Percentiles rank a stretch among this genome's conserved stretches.
Evolutionary conservation across 2,888 invertebrate genomes (phyloP).

Genomic region (Arctia plantaginis): DNA sequence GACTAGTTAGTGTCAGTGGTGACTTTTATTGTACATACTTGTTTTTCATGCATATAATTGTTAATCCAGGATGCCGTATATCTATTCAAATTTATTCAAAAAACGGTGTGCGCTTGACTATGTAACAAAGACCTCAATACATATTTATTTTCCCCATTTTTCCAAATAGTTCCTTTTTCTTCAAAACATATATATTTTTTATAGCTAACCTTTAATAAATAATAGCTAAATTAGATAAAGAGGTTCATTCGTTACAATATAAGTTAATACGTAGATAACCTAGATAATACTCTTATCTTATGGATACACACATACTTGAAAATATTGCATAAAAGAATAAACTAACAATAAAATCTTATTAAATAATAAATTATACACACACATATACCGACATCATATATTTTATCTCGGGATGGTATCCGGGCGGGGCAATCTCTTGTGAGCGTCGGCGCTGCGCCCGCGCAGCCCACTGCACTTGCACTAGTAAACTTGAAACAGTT

Average conservation of each 20-base stretch:
- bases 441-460: conserved; percentile 52
- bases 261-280: neutral
- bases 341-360: neutral
- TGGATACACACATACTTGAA: neutral
- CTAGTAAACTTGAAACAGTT: conserved; percentile 80
- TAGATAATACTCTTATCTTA: neutral
- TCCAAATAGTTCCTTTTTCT: neutral
- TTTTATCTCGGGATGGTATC: conserved; percentile 46
- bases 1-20: too few relatives aligned
- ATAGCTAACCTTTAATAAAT: too few relatives aligned
- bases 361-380: neutral
- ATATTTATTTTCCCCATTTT: neutral
- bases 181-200: neutral
- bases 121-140: neutral
- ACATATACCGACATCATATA: neutral
- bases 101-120: neutral
- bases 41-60: neutral
- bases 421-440: conserved; percentile 29
- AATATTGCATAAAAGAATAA: neutral
- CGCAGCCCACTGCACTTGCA: conserved; percentile 71
- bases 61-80: neutral
- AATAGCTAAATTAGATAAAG: neutral
- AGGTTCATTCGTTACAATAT: neutral
- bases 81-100: neutral
- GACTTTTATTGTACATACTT: too few relatives aligned